Evolutionary conservation across 1,140 invertebrate species (phyloP), one percentile per base, ranked within the genome.

Genomic region (Magallana angulata): DNA sequence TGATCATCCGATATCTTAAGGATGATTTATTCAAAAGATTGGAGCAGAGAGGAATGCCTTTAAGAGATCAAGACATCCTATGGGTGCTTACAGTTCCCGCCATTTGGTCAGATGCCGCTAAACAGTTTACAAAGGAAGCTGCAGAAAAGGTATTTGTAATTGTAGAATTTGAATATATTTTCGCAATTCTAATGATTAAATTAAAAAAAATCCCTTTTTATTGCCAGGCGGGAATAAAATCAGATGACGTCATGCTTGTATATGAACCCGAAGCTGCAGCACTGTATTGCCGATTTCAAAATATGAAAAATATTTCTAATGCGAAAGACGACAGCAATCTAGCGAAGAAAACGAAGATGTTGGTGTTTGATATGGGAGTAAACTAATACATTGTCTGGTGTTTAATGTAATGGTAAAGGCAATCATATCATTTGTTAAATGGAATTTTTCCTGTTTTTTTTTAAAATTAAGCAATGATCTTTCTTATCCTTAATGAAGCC

Each of bases 201-300:
- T 24, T 0, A 24, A 24, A 24, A 24, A 24, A 24, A 24, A 24
- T 24, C 24, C 24, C 24, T 24, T 24, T 24, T 24, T 24, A 24
- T 24, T 24, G 0, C 24, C 36, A 88, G 87, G 87, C 83, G 16
- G 83, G 83, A 24, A 88, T 88, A 62, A 30, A 9, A 7, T 5
- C 57, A 7, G 30, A 56, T n/a, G 68, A 24, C 1, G 56, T 88
- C 58, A 81, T n/a, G 8, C 56, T 88, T 4, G 87, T 83, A 7
- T 88, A 85, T 81, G 87, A 88, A 85, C 87, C 87, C 14, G 87
- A 88, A 80, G 82, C 83, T 24, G 87, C 87, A 57, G 87, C 87
- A 1, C 57, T 88, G 7, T 88, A 88, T 48, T 88, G 87, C 81
- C 14, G 82, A 64, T 18, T 80, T 2, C 59, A 76, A 30, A 76